phyloP scores from a whole-genome alignment of 2,888 invertebrate genomes.

The Pachycephus smyrnensis region DNA sequence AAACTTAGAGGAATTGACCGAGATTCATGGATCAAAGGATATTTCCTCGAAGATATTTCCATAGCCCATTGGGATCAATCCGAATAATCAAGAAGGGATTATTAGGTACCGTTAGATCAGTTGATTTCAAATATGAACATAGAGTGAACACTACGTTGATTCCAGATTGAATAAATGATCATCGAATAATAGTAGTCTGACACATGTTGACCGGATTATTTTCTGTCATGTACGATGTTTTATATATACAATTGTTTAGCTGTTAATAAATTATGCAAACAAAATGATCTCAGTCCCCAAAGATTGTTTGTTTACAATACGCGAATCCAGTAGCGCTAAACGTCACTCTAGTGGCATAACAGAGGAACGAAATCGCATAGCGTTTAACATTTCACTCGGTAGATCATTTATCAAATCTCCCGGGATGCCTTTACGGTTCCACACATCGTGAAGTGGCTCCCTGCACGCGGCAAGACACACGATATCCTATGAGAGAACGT shows the following conservation, averaged over 20 bases:
- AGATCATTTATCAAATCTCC: slow-evolving; percentile 3
- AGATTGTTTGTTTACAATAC: background rate
- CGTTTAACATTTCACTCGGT: slow-evolving; percentile 4
- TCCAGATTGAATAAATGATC: background rate
- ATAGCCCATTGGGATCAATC: background rate
- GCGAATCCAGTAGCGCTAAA: background rate
- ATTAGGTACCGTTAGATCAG: background rate
- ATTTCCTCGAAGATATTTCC: background rate
- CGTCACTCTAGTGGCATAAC: background rate
- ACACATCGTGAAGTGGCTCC: background rate
- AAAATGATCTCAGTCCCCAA: background rate
- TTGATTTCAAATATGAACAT: background rate
- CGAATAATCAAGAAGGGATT: background rate
- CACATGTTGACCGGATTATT: background rate
- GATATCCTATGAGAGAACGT: background rate
- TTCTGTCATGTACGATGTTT: background rate
- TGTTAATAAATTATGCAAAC: background rate
- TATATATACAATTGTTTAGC: background rate
- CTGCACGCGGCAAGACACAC: background rate
- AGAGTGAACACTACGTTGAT: background rate
- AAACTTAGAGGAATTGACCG: background rate
- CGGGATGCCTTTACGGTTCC: background rate
- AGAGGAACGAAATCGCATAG: background rate
- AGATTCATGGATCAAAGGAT: background rate
- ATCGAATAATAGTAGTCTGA: background rate